phyloP scores from a whole-genome alignment of 2,113 vertebrate genomes.

The Lamprotornis superbus region DNA sequence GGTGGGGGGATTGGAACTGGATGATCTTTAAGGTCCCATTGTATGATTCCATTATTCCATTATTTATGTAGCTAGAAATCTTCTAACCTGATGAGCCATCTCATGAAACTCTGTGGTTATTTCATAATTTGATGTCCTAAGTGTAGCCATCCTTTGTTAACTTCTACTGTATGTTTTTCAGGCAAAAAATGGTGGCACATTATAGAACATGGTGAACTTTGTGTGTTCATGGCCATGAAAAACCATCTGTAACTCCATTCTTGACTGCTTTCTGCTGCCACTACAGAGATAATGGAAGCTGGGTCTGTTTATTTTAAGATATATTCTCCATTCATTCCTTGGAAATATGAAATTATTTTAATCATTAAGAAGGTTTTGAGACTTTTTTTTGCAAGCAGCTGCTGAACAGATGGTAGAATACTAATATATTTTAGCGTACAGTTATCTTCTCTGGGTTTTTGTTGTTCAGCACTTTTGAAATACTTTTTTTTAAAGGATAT shows the following conservation, averaged over 20 bases:
- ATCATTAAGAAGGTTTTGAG: not conserved
- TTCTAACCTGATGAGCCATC: not conserved
- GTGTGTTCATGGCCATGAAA: not conserved
- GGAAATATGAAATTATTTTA: slow-evolving; percentile 14
- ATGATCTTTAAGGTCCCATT: not conserved
- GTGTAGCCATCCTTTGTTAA: not conserved
- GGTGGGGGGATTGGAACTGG: not conserved
- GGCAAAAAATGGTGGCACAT: not conserved
- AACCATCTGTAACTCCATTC: not conserved
- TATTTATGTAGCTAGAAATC: not conserved
- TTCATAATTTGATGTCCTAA: not conserved
- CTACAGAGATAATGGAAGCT: not conserved
- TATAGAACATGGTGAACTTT: not conserved
- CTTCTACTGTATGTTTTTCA: not conserved
- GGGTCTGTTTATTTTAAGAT: not conserved
- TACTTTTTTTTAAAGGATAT: not conserved
- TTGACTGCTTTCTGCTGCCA: not conserved
- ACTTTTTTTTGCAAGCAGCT: not conserved
- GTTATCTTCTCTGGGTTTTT: not conserved
- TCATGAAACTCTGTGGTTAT: not conserved
- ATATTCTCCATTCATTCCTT: not conserved
- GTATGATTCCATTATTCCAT: not conserved
- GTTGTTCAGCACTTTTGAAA: not conserved
- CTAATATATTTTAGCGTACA: not conserved
- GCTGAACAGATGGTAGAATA: not conserved